These are phyloP conservation scores for Enteromius mattozi DNA, from an alignment of 2,797 vertebrate species.

Conservation along the genomic window DNA sequence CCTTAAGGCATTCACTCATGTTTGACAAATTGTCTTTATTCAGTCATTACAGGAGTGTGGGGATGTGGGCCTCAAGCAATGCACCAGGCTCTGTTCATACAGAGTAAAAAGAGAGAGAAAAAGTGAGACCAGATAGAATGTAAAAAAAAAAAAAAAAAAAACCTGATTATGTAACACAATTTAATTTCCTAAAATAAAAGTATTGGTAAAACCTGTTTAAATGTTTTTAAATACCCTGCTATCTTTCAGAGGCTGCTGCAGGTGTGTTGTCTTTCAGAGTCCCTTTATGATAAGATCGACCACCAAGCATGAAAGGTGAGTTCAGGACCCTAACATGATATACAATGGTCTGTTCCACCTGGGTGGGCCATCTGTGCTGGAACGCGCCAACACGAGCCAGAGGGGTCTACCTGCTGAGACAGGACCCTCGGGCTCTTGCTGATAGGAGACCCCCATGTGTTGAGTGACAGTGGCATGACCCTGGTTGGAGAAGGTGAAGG, in stretches of 20 bases:
- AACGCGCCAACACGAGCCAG: slow-evolving; percentile 34
- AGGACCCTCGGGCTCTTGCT: slow-evolving; percentile 36
- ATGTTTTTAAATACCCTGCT: slow-evolving; percentile 2
- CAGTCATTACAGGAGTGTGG: slow-evolving; percentile 35
- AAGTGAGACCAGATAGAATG: slow-evolving; percentile 15
- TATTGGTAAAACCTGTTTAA: neutral
- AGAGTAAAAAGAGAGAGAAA: slow-evolving; percentile 14
- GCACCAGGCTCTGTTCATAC: slow-evolving; percentile 25
- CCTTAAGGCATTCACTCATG: slow-evolving; percentile 54
- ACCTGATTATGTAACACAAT: neutral
- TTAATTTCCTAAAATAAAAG: slow-evolving; percentile 6
- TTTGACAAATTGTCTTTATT: slow-evolving; percentile 61
- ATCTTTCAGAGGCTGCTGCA: slow-evolving; percentile 37
- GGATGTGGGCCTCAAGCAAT: slow-evolving; percentile 26
- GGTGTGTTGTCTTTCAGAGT: slow-evolving; percentile 56
- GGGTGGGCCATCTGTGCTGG: slow-evolving; percentile 59
- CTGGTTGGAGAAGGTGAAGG: slow-evolving; percentile 11
- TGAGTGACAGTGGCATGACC: slow-evolving; percentile 53
- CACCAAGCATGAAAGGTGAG: slow-evolving; percentile 43
- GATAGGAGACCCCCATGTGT: slow-evolving; percentile 49
- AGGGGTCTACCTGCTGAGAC: slow-evolving; percentile 47
- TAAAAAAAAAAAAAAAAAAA: neutral
- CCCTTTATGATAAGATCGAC: slow-evolving; percentile 55
- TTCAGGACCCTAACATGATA: slow-evolving; percentile 58
- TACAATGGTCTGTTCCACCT: slow-evolving; percentile 50